Base-by-base conservation (phyloP, 1,140 invertebrate species). In the Ostrea denselamellosa region DNA sequence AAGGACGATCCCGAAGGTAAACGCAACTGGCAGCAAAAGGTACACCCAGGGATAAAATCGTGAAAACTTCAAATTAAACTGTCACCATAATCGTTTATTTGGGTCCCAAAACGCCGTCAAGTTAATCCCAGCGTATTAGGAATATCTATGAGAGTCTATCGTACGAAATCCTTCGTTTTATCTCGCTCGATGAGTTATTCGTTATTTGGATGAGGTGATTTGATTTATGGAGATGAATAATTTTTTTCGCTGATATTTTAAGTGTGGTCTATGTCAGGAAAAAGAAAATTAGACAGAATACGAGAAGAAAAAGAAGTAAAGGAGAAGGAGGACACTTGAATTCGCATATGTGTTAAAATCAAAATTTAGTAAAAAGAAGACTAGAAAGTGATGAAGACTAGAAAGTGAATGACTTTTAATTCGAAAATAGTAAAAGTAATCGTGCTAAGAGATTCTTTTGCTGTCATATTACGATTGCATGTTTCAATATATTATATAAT, bases 1-100 rank as follows among this genome's bases (percentile, higher is more conserved):
- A 58, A 62, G 22, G 17, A 19, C 56, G 58, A 87, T 87, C 86
- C 86, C 52, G 77, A 44, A 44, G 52, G 86, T 65, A 82, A 87
- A 83, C 81, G 56, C 54, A 58, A 83, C 19, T 87, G 86, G 53
- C 86, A 87, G 81, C 19, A 83, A 58, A 62, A 44, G 44, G 58
- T 87, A 87, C 54, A 87, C 86, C n/a, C 12, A 2, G 53, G 81
- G 86, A 87, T 87, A 68, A 87, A 22, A 17, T 56, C n/a, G 53
- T 53, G 52, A 58, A 44, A 34, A 62, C 54, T 51, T 34, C 65
- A 87, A 87, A 83, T 68, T 68, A 82, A 44, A 87, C 77, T 87
- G 86, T 83, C 86, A 87, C 53, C 54, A 25, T 87, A 87, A 87
- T 87, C 86, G 86, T 87, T 87, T 87, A 87, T 87, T 87, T 83